Conservation (phyloP, 2,797 vertebrate species). For the Gambelia wislizenii region DNA sequence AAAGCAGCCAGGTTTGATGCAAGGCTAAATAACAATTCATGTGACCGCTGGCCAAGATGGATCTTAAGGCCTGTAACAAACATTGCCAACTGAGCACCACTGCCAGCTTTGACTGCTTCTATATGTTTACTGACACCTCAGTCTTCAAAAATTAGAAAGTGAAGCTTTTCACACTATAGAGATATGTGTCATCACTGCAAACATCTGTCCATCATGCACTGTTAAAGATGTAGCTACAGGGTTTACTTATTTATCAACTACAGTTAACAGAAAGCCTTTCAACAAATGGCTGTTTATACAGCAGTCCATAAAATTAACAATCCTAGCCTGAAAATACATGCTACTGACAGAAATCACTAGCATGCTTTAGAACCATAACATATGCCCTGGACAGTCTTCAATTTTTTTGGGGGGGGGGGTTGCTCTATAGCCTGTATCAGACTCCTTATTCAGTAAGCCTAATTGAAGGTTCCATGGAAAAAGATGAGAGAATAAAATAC, state of each 20-base stretch:
- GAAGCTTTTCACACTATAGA: background rate
- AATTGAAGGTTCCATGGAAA: background rate
- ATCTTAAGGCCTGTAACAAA: background rate
- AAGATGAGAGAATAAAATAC: background rate
- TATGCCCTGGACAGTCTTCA: background rate
- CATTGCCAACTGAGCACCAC: background rate
- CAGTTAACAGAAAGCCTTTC: background rate
- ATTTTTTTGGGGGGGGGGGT: background rate
- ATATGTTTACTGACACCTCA: background rate
- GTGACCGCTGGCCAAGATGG: background rate
- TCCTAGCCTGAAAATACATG: background rate
- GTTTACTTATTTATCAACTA: background rate
- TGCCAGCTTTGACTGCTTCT: background rate
- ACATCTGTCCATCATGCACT: background rate
- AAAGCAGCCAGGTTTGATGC: background rate
- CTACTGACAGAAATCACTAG: background rate
- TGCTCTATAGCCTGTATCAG: background rate
- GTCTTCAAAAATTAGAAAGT: background rate
- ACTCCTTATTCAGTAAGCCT: background rate
- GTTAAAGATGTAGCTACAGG: background rate
- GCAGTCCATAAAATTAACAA: background rate
- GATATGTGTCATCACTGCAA: background rate
- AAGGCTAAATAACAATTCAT: background rate
- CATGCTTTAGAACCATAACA: background rate
- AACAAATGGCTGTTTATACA: background rate